These are phyloP conservation scores for Limnephilus rhombicus DNA, from an alignment of 2,888 invertebrate species.

Conservation along the genomic window DNA sequence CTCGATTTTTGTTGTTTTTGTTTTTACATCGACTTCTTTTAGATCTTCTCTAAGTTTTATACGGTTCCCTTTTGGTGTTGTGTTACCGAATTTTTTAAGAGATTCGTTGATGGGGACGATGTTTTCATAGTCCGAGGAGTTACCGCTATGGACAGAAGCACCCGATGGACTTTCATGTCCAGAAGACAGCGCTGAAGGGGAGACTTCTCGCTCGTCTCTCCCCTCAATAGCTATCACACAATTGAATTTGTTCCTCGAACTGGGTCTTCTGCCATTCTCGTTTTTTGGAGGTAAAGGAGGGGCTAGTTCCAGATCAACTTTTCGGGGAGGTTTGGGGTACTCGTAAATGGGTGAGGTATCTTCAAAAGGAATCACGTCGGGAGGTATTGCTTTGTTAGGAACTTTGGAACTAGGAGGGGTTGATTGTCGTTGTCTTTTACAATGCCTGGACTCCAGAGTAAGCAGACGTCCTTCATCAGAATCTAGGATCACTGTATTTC, in stretches of 20 bases:
- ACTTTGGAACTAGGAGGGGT: slow-evolving; percentile 76
- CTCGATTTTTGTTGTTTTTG: slow-evolving; percentile 68
- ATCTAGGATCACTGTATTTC: slow-evolving; percentile 60
- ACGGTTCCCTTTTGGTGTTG: not conserved
- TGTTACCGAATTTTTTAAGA: slow-evolving; percentile 5
- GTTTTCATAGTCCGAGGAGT: slow-evolving; percentile 77
- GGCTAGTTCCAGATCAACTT: slow-evolving; percentile 72
- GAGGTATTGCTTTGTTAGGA: slow-evolving; percentile 77
- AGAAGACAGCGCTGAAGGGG: slow-evolving; percentile 66
- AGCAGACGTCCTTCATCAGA: slow-evolving; percentile 81
- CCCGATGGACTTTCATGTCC: slow-evolving; percentile 73
- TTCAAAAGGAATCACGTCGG: slow-evolving; percentile 82
- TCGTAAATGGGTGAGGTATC: slow-evolving; percentile 79
- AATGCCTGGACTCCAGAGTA: slow-evolving; percentile 85
- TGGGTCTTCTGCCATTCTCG: slow-evolving; percentile 82
- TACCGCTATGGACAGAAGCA: slow-evolving; percentile 75
- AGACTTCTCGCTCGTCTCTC: slow-evolving; percentile 68
- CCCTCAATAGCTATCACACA: slow-evolving; percentile 66
- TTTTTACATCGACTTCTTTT: slow-evolving; percentile 14
- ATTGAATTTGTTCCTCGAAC: slow-evolving; percentile 72
- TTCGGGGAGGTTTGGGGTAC: slow-evolving; percentile 79
- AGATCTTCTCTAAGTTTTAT: slow-evolving; percentile 10
- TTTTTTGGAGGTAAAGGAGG: slow-evolving; percentile 81
- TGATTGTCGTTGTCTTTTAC: slow-evolving; percentile 83
- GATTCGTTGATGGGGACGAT: slow-evolving; percentile 67